Percentiles rank a stretch among this genome's conserved stretches.
Evolutionary conservation across 2,113 vertebrate species (phyloP).

Genomic region (Bostrychus sinensis): DNA sequence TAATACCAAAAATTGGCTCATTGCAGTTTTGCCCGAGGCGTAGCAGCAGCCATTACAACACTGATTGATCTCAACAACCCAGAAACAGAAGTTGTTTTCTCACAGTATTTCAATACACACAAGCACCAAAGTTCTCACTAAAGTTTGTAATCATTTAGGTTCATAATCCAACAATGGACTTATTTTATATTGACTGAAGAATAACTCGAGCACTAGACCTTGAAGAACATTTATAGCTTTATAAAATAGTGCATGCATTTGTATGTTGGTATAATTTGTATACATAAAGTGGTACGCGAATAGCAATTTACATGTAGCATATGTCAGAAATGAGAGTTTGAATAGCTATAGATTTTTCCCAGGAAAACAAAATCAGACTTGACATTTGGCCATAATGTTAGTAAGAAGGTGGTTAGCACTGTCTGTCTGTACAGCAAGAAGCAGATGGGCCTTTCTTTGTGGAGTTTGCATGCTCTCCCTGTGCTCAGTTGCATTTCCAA

Average conservation of each 20-base stretch:
- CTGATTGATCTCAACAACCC: slow-evolving; percentile 8
- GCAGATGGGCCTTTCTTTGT: no score
- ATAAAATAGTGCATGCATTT: no score
- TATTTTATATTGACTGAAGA: background rate
- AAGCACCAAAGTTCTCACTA: background rate
- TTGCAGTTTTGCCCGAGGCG: slow-evolving; percentile 5
- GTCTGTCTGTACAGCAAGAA: no score
- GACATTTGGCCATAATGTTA: no score
- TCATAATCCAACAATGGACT: background rate
- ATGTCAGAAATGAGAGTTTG: no score
- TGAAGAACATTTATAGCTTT: background rate
- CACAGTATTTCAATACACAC: background rate
- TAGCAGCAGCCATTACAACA: slow-evolving; percentile 4
- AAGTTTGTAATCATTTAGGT: background rate
- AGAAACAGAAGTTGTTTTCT: slow-evolving; percentile 1
- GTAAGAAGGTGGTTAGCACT: no score
- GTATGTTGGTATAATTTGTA: no score
- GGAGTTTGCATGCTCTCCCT: no score
- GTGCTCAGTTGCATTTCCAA: no score
- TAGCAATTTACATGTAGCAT: no score
- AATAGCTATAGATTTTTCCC: no score
- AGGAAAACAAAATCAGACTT: no score
- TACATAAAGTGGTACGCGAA: background rate
- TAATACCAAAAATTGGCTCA: slow-evolving; percentile 10
- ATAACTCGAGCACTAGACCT: background rate